Conservation (phyloP, 2,888 invertebrate genomes). For the Parelbella ahira region DNA sequence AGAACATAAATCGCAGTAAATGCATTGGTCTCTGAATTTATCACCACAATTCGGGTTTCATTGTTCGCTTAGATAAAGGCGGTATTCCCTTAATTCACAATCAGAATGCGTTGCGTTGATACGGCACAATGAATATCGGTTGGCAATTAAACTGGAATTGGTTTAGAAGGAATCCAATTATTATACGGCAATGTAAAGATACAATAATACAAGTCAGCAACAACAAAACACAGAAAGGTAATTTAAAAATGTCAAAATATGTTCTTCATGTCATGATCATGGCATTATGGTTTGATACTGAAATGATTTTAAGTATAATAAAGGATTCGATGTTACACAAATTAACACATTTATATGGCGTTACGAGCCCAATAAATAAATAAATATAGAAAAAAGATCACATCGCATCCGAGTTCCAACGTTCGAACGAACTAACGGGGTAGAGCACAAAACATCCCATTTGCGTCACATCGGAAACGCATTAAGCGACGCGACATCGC, state of each 20-base stretch:
- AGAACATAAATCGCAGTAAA: constrained; percentile 54
- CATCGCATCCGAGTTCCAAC: constrained; percentile 43
- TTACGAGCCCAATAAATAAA: too few species aligned
- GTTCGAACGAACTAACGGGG: constrained; percentile 13
- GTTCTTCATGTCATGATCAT: too few species aligned
- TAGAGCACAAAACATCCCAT: constrained; percentile 59
- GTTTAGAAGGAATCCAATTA: too few species aligned
- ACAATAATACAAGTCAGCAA: too few species aligned
- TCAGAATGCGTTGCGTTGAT: constrained; percentile 14
- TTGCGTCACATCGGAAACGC: constrained; percentile 76
- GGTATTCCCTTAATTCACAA: constrained; percentile 22
- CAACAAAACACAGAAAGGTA: too few species aligned
- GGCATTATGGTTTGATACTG: too few species aligned
- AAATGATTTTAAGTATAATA: too few species aligned
- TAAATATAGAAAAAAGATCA: constrained; percentile 6
- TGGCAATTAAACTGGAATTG: constrained; percentile 1
- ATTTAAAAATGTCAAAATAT: too few species aligned
- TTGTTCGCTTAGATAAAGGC: constrained; percentile 33
- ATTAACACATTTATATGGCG: too few species aligned
- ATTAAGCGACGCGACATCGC: constrained; percentile 63
- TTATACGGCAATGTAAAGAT: too few species aligned
- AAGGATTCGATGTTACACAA: too few species aligned
- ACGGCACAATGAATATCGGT: constrained; percentile 14
- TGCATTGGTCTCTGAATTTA: constrained; percentile 53
- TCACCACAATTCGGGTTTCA: constrained; percentile 45